Percentiles rank a stretch among this genome's conserved stretches.
These are phyloP conservation scores for Lophura nycthemera DNA, from an alignment of 2,113 vertebrate genomes.

Conservation along the genomic window DNA sequence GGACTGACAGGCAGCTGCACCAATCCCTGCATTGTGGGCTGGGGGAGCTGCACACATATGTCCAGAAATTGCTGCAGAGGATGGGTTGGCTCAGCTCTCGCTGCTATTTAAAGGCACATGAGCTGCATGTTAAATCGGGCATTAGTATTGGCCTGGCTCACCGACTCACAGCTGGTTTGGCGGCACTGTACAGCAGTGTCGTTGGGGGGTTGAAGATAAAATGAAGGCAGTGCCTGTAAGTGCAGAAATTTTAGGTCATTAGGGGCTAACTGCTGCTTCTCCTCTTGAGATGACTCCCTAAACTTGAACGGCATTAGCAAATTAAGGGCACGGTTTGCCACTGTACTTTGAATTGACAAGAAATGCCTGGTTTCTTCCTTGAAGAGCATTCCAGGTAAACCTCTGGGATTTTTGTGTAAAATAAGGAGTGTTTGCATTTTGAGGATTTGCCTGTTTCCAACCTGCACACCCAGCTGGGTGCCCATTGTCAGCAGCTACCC, in stretches of 20 bases:
- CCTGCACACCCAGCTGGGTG: not conserved
- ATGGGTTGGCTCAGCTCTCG: not conserved
- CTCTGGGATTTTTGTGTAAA: not conserved
- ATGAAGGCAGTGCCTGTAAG: not conserved
- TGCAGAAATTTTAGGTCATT: not conserved
- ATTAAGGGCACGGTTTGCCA: not conserved
- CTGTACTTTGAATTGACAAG: not conserved
- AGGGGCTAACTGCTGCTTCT: not conserved
- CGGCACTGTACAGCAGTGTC: not conserved
- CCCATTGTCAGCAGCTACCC: not conserved
- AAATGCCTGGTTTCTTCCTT: not conserved
- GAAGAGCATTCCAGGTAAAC: not conserved
- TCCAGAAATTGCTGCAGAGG: constrained; percentile 53
- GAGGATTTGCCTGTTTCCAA: not conserved
- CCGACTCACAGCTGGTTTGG: not conserved
- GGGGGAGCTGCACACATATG: constrained; percentile 37
- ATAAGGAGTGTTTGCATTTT: not conserved
- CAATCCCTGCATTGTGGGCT: not conserved
- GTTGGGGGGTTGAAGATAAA: not conserved
- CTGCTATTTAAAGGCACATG: constrained; percentile 67
- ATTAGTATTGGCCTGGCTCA: constrained; percentile 13
- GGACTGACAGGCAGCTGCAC: constrained; percentile 26
- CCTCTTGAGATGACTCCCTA: not conserved
- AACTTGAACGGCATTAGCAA: not conserved
- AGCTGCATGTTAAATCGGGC: constrained; percentile 66